phyloP scores from a whole-genome alignment of 2,113 vertebrate species.

The Spermophilus dauricus region DNA sequence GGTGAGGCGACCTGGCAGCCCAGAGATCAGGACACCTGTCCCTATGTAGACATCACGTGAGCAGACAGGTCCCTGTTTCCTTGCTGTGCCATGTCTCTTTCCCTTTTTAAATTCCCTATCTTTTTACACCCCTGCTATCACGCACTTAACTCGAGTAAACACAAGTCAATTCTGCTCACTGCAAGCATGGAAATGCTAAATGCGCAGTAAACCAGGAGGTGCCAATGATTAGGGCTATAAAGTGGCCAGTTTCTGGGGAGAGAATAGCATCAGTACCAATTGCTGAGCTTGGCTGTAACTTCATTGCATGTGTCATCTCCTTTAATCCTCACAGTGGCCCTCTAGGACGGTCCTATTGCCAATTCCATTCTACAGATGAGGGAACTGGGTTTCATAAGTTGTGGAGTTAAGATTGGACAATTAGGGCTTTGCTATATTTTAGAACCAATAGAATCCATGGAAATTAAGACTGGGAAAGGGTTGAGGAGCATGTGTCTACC shows the following conservation, averaged over 20 bases:
- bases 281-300: background rate
- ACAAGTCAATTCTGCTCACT: background rate
- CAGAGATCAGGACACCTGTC: background rate
- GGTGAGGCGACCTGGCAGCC: background rate
- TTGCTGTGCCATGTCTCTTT: background rate
- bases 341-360: background rate
- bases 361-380: background rate
- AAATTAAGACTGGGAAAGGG: background rate
- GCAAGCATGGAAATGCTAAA: rapidly evolving
- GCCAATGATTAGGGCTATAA: background rate
- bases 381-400: background rate
- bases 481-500: background rate
- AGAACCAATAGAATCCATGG: background rate
- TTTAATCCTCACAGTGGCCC: background rate
- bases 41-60: background rate
- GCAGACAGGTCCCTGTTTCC: background rate
- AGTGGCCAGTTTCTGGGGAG: background rate
- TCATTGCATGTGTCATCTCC: too few species aligned
- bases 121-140: background rate
- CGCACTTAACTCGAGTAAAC: background rate
- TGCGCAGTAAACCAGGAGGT: background rate
- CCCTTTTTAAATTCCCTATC: too few species aligned
- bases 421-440: background rate
- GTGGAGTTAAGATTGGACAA: background rate
- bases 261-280: background rate